These are phyloP conservation scores for Rotaria magnacalcarata DNA, from an alignment of 2,888 invertebrate species.

Conservation along the genomic window DNA sequence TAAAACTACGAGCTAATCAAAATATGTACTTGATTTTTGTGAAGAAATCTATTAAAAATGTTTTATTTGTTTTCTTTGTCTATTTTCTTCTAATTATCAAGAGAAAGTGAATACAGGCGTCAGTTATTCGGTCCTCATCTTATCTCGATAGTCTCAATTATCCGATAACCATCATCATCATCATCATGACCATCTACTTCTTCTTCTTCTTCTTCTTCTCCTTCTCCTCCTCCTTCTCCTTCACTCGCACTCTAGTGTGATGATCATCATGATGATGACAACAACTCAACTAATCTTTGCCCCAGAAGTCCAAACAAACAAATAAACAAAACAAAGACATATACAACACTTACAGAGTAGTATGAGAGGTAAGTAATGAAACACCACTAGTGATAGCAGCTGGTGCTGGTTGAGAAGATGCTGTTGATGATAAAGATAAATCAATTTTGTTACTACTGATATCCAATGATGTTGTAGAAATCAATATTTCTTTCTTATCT, in stretches of 20 bases:
- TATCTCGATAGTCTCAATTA: conserved; percentile 29
- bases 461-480: not conserved
- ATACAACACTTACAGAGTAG: not conserved
- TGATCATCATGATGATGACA: not conserved
- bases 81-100: conserved; percentile 24
- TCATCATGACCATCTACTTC: too few species aligned
- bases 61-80: conserved; percentile 13
- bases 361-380: not conserved
- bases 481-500: conserved; percentile 2
- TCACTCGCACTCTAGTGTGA: not conserved
- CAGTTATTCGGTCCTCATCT: conserved; percentile 15
- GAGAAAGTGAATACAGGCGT: conserved; percentile 22
- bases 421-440: not conserved
- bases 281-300: conserved; percentile 29
- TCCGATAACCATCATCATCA: conserved; percentile 7
- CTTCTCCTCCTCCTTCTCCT: not conserved
- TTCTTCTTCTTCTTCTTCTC: not conserved
- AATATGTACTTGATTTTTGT: too few species aligned
- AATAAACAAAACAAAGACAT: conserved; percentile 22
- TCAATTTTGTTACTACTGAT: not conserved
- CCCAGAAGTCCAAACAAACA: conserved; percentile 16
- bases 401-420: conserved; percentile 3
- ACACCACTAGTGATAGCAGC: conserved; percentile 34
- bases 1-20: too few species aligned
- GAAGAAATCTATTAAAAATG: too few species aligned